Percentiles rank a stretch among this genome's conserved stretches.
phyloP scores from a whole-genome alignment of 2,113 vertebrate genomes.

The Myiopsitta monachus region DNA sequence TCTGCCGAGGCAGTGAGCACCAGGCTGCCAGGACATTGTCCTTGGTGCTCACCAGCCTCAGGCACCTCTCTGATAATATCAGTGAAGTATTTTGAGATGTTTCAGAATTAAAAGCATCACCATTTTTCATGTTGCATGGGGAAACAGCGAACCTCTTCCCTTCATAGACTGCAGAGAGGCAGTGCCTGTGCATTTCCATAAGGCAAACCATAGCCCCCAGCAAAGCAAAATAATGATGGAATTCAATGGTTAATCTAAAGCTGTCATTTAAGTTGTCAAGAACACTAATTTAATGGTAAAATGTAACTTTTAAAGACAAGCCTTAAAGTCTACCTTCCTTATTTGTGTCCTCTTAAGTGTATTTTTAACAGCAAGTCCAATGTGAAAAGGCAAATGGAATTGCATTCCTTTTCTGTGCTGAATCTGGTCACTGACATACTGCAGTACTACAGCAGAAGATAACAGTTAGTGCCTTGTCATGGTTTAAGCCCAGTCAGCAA shows the following conservation, averaged over 20 bases:
- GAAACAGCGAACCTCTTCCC: neutral
- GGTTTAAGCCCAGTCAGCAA: no score
- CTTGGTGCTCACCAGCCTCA: fast-evolving
- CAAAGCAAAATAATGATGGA: neutral
- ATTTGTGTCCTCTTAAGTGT: neutral
- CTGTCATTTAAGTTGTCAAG: neutral
- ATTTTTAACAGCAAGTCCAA: neutral
- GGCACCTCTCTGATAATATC: neutral
- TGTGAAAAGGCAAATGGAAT: neutral
- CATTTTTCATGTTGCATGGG: neutral
- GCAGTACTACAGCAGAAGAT: neutral
- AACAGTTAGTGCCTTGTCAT: neutral
- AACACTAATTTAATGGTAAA: neutral
- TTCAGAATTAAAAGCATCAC: neutral
- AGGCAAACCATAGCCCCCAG: neutral
- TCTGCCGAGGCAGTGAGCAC: fast-evolving
- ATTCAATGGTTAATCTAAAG: neutral
- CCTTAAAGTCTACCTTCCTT: neutral
- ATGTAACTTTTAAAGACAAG: neutral
- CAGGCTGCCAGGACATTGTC: neutral
- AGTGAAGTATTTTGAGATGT: neutral
- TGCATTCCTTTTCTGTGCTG: neutral
- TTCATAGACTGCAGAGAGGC: neutral
- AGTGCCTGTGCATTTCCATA: neutral
- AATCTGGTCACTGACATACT: neutral